Conservation (phyloP, 2,113 vertebrate species). For the Sebastes fasciatus region DNA sequence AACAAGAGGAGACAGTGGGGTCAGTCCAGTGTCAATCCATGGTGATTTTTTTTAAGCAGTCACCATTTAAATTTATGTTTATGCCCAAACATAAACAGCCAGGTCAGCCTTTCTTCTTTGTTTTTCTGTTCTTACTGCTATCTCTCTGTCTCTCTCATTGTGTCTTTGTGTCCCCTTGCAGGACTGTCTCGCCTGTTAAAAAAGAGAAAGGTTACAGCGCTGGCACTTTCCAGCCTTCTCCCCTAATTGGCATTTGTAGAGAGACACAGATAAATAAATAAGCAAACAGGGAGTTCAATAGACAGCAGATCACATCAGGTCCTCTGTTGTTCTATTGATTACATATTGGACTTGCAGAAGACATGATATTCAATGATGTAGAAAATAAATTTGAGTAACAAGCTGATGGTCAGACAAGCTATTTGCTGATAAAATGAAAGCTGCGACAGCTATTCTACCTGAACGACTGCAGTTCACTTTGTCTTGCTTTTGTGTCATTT, state of each 20-base stretch:
- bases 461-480: background rate
- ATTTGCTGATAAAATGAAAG: background rate
- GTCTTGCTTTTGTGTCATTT: background rate
- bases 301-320: slow-evolving; percentile 13
- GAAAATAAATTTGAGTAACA: slow-evolving; percentile 5
- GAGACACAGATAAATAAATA: slow-evolving; percentile 39
- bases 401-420: background rate
- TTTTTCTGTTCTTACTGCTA: background rate
- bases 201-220: slow-evolving; percentile 47
- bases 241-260: slow-evolving; percentile 58
- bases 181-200: slow-evolving; percentile 11
- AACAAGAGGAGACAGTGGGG: slow-evolving; percentile 26
- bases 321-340: slow-evolving; percentile 34
- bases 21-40: slow-evolving; percentile 32
- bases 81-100: slow-evolving; percentile 1
- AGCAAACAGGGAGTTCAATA: slow-evolving; percentile 20
- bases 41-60: slow-evolving; percentile 35
- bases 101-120: background rate
- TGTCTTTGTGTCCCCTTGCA: background rate
- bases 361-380: slow-evolving; percentile 25
- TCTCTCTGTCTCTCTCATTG: slow-evolving; percentile 2
- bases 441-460: background rate
- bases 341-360: slow-evolving; percentile 12
- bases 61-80: slow-evolving; percentile 29
- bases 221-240: slow-evolving; percentile 12